Base-by-base conservation (phyloP, 2,888 invertebrate genomes). In the Sussaba pulchella region DNA sequence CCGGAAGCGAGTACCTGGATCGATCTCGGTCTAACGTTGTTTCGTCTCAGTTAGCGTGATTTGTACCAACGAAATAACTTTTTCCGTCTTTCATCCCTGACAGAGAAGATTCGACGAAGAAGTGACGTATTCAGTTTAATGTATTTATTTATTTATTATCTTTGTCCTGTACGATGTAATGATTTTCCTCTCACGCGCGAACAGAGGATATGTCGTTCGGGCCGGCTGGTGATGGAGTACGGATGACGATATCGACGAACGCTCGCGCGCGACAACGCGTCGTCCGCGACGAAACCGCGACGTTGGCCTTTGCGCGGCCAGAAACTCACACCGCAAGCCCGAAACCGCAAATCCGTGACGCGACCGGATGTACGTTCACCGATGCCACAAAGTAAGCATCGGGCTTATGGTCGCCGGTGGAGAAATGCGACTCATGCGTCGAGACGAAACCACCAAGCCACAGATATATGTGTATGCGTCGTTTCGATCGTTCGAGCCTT, bases 241-340 rank as follows among this genome's bases (percentile, higher is more conserved):
- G 24, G 2, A 36, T 24, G 47, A 75, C 50, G 67, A 73, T 41
- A 26, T 10, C 47, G 67, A 71, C 36, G 67, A 47, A 57, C 26
- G 39, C 52, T 57, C 54, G n/a, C 69, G 69, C 69, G 69, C 69
- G 69, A 50, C 43, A 43, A 41, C 17, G 24, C 67, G 45, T 47
- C 39, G 21, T 57, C 19, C 26, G 6, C 64, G 57, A 74, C 59
- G 63, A 57, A 72, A 80, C 54, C 72, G 41, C 76, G 63, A 72
- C 10, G 52, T 31, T 54, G 80, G 71, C 36, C 69, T 43, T 76
- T 64, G 69, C 69, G 57, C 64, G 73, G 47, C 69, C 76, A 77
- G 74, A 64, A 61, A 64, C 63, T 45, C 43, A 36, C n/a, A 75
- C 75, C 63, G 67, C 76, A 67, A 75, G 67, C 66, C 67, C 59